A percentile compares a stretch with the other conserved stretches of the same genome.
These are phyloP conservation scores for Sardinella longiceps DNA, from an alignment of 2,797 vertebrate genomes.

Conservation along the genomic window DNA sequence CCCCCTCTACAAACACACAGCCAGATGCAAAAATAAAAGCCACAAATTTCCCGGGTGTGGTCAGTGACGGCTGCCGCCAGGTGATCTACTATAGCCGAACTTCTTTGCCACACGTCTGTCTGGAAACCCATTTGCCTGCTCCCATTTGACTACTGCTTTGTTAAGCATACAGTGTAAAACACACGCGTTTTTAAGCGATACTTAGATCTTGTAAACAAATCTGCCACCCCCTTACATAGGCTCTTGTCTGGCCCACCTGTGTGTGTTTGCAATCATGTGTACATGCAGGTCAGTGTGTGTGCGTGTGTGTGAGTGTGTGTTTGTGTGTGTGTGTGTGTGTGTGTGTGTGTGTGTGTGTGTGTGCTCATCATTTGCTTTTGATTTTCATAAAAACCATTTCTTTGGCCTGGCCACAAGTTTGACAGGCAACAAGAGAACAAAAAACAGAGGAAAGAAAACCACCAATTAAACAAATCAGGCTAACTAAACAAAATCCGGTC, in stretches of 20 bases:
- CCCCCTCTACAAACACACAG: neutral
- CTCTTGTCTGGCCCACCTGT: slow-evolving; percentile 58
- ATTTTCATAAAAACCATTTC: slow-evolving; percentile 81
- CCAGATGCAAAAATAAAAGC: slow-evolving; percentile 78
- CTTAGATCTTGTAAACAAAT: slow-evolving; percentile 81
- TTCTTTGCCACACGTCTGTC: slow-evolving; percentile 74
- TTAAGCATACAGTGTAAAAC: slow-evolving; percentile 68
- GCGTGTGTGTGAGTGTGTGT: neutral
- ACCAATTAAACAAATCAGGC: slow-evolving; percentile 57
- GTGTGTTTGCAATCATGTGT: slow-evolving; percentile 31
- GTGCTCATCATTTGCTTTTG: slow-evolving; percentile 67
- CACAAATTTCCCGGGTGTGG: slow-evolving; percentile 79
- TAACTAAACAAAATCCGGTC: slow-evolving; percentile 13
- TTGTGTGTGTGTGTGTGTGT: neutral
- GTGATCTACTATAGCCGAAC: slow-evolving; percentile 73
- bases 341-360: slow-evolving; percentile 25
- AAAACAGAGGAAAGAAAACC: slow-evolving; percentile 51
- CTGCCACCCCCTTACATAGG: slow-evolving; percentile 50
- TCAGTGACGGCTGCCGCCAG: slow-evolving; percentile 69
- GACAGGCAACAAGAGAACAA: slow-evolving; percentile 44
- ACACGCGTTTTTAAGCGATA: slow-evolving; percentile 68
- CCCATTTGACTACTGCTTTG: slow-evolving; percentile 83
- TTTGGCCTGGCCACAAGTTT: slow-evolving; percentile 46
- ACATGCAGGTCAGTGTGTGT: slow-evolving; percentile 37
- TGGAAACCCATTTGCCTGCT: slow-evolving; percentile 66